Conservation (phyloP, 2,888 invertebrate species). For the Lepidochrysops patricia region DNA sequence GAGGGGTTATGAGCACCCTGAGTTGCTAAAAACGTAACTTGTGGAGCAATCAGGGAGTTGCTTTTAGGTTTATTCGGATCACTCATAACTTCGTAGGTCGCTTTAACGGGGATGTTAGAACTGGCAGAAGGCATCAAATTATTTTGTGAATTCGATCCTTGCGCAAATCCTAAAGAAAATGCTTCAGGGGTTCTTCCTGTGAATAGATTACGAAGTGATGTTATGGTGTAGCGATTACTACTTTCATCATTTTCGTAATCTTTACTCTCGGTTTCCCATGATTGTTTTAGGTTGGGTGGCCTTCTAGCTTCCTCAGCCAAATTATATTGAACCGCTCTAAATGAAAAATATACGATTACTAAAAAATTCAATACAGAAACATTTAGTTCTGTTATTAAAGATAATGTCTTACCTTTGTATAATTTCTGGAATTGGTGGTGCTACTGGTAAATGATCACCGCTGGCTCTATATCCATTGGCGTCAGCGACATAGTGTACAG, state of each 20-base stretch:
- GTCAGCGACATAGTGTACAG: slow-evolving; percentile 81
- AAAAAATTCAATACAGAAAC: slow-evolving; percentile 7
- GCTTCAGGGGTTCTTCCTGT: slow-evolving; percentile 65
- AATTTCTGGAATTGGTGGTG: slow-evolving; percentile 82
- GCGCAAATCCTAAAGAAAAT: slow-evolving; percentile 56
- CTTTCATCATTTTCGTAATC: slow-evolving; percentile 41
- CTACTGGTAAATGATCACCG: slow-evolving; percentile 84
- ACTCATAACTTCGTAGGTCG: slow-evolving; percentile 39
- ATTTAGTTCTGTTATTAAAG: slow-evolving; percentile 10
- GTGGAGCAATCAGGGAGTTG: slow-evolving; percentile 53
- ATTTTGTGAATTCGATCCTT: slow-evolving; percentile 42
- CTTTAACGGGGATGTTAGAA: slow-evolving; percentile 44
- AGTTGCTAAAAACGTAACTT: slow-evolving; percentile 65
- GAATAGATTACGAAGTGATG: slow-evolving; percentile 46
- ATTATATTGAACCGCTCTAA: slow-evolving; percentile 63
- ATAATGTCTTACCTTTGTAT: slow-evolving; percentile 70
- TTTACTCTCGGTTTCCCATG: slow-evolving; percentile 48
- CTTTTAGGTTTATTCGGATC: slow-evolving; percentile 47
- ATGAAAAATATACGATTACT: slow-evolving; percentile 18
- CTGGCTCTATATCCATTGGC: slow-evolving; percentile 84
- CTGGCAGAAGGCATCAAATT: slow-evolving; percentile 47
- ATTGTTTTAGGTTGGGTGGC: slow-evolving; percentile 48
- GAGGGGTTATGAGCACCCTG: slow-evolving; percentile 61
- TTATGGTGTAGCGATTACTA: slow-evolving; percentile 36
- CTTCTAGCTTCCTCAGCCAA: slow-evolving; percentile 64